Evolutionary conservation across 2,113 vertebrate species (phyloP).

Genomic region (Nestor notabilis): DNA sequence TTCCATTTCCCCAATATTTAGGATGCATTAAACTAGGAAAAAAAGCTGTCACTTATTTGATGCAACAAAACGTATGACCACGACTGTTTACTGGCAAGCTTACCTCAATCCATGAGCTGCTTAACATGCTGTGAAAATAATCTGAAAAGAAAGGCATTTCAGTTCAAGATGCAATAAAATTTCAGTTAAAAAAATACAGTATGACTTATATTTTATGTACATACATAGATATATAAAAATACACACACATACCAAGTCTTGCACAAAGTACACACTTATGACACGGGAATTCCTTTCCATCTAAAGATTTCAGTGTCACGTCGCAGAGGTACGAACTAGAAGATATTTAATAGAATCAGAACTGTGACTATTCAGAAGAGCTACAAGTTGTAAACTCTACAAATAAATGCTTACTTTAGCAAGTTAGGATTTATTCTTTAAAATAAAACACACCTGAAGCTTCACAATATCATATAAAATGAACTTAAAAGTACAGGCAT

Average conservation of each 20-base stretch:
- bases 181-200: background rate
- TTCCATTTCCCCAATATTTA: background rate
- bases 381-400: background rate
- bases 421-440: background rate
- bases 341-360: constrained; percentile 37
- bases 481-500: background rate
- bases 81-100: background rate
- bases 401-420: background rate
- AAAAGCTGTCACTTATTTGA: background rate
- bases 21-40: background rate
- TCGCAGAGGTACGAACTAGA: constrained; percentile 89
- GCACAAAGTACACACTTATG: constrained; percentile 97
- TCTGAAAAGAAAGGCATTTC: constrained; percentile 79
- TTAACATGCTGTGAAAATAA: constrained; percentile 97
- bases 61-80: background rate
- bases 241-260: constrained; percentile 85
- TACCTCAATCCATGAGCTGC: constrained; percentile 98
- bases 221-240: background rate
- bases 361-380: background rate
- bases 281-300: constrained; percentile 93
- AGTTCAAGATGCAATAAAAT: constrained; percentile 31
- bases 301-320: constrained; percentile 91
- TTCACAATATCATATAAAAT: background rate
- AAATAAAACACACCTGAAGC: background rate
- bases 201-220: background rate